A percentile compares a stretch with the other conserved stretches of the same genome.
These are phyloP conservation scores for Bombyx huttoni DNA, from an alignment of 2,888 invertebrate genomes.

Conservation along the genomic window DNA sequence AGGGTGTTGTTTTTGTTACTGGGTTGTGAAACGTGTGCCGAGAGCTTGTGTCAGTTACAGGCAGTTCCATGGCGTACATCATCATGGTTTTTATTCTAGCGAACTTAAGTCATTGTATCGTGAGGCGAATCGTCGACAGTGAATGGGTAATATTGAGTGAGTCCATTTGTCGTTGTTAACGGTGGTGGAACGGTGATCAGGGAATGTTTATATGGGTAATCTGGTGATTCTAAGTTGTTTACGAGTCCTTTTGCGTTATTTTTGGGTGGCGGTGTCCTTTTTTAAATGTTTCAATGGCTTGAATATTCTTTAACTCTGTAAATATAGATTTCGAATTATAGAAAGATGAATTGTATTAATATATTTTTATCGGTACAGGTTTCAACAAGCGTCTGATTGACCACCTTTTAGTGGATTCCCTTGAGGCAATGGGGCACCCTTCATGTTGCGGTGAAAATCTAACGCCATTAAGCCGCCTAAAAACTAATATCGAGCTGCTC, in stretches of 20 bases:
- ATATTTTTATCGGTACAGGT: conserved; percentile 29
- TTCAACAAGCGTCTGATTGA: conserved; percentile 83
- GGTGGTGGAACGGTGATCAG: conserved; percentile 46
- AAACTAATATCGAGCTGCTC: conserved; percentile 82
- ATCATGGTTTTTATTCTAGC: conserved; percentile 55
- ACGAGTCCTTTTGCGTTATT: conserved; percentile 13
- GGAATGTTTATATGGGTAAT: conserved; percentile 13
- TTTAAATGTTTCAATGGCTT: not conserved
- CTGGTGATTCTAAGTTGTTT: conserved; percentile 15
- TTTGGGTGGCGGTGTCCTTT: conserved; percentile 18
- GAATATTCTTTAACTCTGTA: conserved; percentile 9
- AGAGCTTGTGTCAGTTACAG: conserved; percentile 18
- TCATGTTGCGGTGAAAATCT: conserved; percentile 74
- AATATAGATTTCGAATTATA: conserved; percentile 12
- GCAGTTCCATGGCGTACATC: conserved; percentile 38
- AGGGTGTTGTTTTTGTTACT: conserved; percentile 23
- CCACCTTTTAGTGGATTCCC: conserved; percentile 83
- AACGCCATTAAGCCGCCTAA: conserved; percentile 75
- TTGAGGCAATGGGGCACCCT: conserved; percentile 80
- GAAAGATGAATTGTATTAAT: not conserved
- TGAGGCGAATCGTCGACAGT: conserved; percentile 28
- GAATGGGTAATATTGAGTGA: conserved; percentile 54
- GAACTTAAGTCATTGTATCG: conserved; percentile 37
- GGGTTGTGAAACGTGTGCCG: conserved; percentile 25
- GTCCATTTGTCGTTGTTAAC: conserved; percentile 61